Evolutionary conservation across 2,113 vertebrate genomes (phyloP).

Genomic region (Oreotragus oreotragus): DNA sequence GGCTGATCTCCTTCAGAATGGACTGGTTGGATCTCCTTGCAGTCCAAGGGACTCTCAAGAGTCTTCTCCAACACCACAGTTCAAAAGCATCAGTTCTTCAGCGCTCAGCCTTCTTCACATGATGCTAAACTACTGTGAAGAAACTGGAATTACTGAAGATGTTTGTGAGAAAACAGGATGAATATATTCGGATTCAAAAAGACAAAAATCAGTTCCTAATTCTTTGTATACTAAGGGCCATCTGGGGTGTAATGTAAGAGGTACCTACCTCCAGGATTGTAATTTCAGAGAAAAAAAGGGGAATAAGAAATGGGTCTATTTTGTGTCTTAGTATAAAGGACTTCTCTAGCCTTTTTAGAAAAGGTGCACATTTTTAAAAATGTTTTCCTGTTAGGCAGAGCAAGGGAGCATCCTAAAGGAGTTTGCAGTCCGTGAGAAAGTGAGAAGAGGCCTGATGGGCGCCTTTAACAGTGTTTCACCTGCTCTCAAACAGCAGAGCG

Average conservation of each 20-base stretch:
- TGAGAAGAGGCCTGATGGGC: not conserved
- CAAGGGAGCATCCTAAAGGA: constrained; percentile 29
- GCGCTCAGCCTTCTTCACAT: not conserved
- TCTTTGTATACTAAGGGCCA: constrained; percentile 44
- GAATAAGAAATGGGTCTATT: constrained; percentile 37
- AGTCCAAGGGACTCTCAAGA: too few species aligned
- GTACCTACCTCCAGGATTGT: constrained; percentile 23
- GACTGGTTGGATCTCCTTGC: too few species aligned
- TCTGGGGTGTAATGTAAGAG: constrained; percentile 36
- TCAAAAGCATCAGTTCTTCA: too few species aligned
- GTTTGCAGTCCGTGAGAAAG: constrained; percentile 56
- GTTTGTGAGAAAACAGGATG: constrained; percentile 49
- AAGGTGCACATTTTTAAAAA: constrained; percentile 29
- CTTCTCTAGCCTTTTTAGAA: constrained; percentile 39
- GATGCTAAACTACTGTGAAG: constrained; percentile 53
- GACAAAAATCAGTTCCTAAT: constrained; percentile 62
- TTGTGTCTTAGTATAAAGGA: constrained; percentile 37
- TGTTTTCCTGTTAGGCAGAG: constrained; percentile 31
- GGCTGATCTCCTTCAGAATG: too few species aligned
- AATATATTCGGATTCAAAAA: constrained; percentile 41
- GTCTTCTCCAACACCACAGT: too few species aligned
- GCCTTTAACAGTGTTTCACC: constrained; percentile 48
- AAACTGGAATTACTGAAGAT: constrained; percentile 48
- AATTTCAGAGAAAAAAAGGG: constrained; percentile 58
- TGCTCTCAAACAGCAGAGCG: constrained; percentile 32